Evolutionary conservation across 1,140 invertebrate species (phyloP), one percentile per base, ranked within the genome.

Genomic region (Leucophenga varia): DNA sequence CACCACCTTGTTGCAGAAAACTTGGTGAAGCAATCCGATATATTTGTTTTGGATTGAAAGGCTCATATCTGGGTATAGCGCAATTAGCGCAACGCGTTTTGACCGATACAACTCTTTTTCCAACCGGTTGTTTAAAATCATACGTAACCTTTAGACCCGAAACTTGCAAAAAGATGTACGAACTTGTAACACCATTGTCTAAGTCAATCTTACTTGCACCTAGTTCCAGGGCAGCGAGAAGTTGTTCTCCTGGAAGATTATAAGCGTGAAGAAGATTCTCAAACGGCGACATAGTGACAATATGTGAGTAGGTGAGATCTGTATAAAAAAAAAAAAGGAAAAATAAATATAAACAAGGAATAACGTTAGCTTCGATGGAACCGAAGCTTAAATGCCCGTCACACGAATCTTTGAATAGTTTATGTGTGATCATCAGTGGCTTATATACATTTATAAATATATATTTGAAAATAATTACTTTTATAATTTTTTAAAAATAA

Each of bases 201-300:
- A 68, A 43, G 36, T 73, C 58, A 18, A 73, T 54, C 18, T 61
- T 59, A 43, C 49, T 51, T 0, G 78, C 82, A 1, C 80, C 79
- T 55, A 80, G 80, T 60, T 88, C 84, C 14, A 87, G 75, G 19
- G 82, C 82, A 47, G 82, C 72, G 43, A 79, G 55, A 3, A 91
- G 58, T 44, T 84, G 76, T 22, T 77, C 60, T 1, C 88, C 89
- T 3, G 75, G 76, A 22, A 90, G 53, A 47, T 85, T 82, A 28
- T 86, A 79, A 1, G 84, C 76, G 47, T 87, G 83, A 21, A 89
- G 77, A 8, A 76, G 81, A 64, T 89, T 89, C 55, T 84, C 82
- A 50, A 90, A 91, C 1, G 89, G 89, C 13, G 82, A 75, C 10
- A 83, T 79, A 47, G 81, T 81, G 2, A 87, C 59, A 1, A 90